Evolutionary conservation across 2,113 vertebrate species (phyloP).

Genomic region (Puntigrus tetrazona): DNA sequence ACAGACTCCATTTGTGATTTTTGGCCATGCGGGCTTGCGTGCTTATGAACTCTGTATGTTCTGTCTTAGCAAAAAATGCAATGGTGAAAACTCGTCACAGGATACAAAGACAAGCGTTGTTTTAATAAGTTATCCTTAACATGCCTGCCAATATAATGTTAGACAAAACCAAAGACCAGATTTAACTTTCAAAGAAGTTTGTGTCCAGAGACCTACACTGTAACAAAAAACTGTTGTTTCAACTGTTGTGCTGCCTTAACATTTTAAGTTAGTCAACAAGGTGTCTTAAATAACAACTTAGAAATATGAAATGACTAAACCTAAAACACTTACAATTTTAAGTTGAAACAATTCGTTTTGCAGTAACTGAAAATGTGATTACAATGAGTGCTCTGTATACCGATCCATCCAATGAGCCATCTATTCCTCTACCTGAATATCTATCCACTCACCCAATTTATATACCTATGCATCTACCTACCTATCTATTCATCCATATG

Average conservation of each 20-base stretch:
- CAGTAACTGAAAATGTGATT: background rate
- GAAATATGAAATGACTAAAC: no score
- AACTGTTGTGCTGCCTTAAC: no score
- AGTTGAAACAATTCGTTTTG: no score
- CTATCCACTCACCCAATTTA: background rate
- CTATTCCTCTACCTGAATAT: background rate
- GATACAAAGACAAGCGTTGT: background rate
- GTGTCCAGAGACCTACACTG: background rate
- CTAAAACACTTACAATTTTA: no score
- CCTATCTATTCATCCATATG: no score
- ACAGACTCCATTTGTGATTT: constrained; percentile 8
- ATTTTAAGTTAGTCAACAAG: no score
- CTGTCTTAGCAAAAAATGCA: background rate
- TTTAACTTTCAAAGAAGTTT: constrained; percentile 18
- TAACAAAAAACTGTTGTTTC: no score
- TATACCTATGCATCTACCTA: background rate
- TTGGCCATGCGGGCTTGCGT: background rate
- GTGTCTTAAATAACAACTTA: no score
- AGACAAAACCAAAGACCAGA: constrained; percentile 30
- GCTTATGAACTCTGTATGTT: background rate
- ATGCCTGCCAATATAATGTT: background rate
- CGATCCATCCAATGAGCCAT: background rate
- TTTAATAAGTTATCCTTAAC: constrained; percentile 1
- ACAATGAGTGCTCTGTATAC: background rate
- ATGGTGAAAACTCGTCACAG: background rate